Conservation (phyloP, 2,113 vertebrate genomes). For the Eptesicus fuscus region DNA sequence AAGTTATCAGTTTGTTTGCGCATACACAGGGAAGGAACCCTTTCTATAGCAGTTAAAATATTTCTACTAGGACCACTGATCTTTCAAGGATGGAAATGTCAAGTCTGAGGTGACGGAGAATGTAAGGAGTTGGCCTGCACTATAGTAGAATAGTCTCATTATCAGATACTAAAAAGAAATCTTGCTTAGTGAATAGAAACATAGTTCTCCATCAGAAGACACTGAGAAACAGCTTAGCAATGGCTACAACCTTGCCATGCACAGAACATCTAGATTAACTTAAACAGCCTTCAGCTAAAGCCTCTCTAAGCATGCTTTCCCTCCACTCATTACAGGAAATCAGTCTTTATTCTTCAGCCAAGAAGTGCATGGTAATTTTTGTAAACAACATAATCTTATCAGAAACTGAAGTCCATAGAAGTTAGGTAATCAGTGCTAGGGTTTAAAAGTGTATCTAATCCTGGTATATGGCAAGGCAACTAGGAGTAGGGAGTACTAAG, state of each 20-base stretch:
- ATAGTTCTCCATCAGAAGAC: not conserved
- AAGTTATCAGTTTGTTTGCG: not conserved
- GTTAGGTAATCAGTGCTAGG: not conserved
- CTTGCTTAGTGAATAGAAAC: conserved; percentile 34
- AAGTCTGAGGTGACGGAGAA: not conserved
- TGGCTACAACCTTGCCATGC: not conserved
- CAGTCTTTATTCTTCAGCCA: conserved; percentile 7
- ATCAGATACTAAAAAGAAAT: conserved; percentile 22
- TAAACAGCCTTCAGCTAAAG: conserved; percentile 16
- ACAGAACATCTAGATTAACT: not conserved
- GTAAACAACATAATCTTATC: conserved; percentile 48
- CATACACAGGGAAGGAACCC: not conserved
- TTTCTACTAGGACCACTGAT: not conserved
- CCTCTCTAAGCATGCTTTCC: not conserved
- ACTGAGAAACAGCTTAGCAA: not conserved
- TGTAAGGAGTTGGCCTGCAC: not conserved
- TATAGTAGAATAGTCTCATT: not conserved
- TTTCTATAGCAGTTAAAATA: not conserved
- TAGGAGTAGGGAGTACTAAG: not conserved
- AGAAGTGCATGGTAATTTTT: not conserved
- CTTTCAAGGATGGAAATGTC: conserved; percentile 18
- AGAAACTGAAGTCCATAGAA: conserved; percentile 34
- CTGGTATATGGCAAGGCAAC: not conserved
- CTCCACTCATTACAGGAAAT: not conserved
- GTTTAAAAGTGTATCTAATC: not conserved